These are phyloP conservation scores for Manis pentadactyla DNA, from an alignment of 2,797 vertebrate genomes.

Conservation along the genomic window DNA sequence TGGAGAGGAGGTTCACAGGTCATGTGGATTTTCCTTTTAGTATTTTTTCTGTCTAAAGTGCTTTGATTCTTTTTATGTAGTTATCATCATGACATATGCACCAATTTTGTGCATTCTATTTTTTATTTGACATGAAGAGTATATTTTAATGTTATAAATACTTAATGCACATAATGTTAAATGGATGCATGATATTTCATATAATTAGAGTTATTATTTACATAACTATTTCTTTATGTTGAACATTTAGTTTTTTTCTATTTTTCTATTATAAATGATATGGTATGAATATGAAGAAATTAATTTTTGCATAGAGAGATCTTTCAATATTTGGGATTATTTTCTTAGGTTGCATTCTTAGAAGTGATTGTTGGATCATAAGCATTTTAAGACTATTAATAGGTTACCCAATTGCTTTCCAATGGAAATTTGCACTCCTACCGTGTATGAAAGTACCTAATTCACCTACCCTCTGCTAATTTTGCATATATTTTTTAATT, in stretches of 20 bases:
- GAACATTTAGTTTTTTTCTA: background rate
- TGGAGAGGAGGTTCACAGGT: background rate
- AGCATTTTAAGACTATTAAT: background rate
- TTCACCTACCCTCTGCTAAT: background rate
- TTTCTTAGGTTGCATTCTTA: background rate
- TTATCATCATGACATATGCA: background rate
- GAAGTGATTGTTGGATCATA: background rate
- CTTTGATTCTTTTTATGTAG: background rate
- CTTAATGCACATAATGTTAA: background rate
- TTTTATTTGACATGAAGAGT: background rate
- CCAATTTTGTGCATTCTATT: background rate
- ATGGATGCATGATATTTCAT: background rate
- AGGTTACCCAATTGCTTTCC: background rate
- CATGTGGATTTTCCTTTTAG: background rate
- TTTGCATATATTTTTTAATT: background rate
- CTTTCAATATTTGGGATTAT: background rate
- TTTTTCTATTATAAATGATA: background rate
- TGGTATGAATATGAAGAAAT: background rate
- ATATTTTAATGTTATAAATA: conserved; percentile 2
- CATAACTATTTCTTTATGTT: background rate
- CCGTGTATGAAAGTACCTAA: background rate
- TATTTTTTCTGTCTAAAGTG: background rate
- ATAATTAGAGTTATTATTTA: background rate
- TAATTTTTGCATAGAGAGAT: background rate
- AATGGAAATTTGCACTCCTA: background rate